Conservation (phyloP, 2,797 vertebrate genomes). For the Sciurus vulgaris region DNA sequence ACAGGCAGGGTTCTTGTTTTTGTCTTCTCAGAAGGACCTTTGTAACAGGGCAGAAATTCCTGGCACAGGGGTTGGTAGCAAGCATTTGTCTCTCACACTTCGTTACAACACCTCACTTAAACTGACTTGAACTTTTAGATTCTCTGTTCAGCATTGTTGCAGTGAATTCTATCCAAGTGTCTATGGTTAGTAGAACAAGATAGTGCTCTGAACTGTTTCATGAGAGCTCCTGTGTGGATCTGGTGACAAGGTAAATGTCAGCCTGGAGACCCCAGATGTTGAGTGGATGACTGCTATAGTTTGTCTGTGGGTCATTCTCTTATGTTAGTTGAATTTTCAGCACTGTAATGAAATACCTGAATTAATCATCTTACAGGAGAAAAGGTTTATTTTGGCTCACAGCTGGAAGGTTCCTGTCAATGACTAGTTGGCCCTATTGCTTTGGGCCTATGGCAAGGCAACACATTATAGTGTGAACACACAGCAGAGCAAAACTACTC, state of each 20-base stretch:
- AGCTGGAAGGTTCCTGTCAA: not conserved
- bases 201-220: not conserved
- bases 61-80: not conserved
- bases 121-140: not conserved
- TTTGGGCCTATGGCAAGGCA: not conserved
- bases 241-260: not conserved
- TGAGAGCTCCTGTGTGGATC: not conserved
- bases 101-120: not conserved
- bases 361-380: not conserved
- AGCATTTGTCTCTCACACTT: not conserved
- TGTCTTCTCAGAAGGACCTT: not conserved
- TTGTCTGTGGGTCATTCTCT: not conserved
- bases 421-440: not conserved
- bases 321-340: not conserved
- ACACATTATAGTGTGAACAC: not conserved
- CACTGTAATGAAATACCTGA: not conserved
- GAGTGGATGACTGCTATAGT: not conserved
- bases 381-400: not conserved
- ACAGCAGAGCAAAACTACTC: not conserved
- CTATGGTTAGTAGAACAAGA: not conserved
- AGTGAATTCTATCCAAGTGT: not conserved
- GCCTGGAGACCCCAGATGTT: not conserved
- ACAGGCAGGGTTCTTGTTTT: not conserved
- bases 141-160: not conserved
- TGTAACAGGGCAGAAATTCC: not conserved